Evolutionary conservation across 2,113 vertebrate genomes (phyloP).

Genomic region (Ancistrus triradiatus): DNA sequence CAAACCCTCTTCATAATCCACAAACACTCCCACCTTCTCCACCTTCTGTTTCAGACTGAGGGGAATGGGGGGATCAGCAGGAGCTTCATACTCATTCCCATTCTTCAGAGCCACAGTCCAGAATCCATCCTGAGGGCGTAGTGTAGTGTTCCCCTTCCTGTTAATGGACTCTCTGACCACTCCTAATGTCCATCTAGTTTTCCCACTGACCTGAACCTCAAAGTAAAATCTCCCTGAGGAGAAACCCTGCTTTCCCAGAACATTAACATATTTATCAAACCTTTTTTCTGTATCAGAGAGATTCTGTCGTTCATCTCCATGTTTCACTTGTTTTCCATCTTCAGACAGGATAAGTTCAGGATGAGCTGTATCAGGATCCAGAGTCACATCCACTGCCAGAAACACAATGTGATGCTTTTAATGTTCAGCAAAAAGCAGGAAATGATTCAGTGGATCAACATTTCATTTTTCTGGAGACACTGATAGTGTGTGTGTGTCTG

Average conservation of each 20-base stretch:
- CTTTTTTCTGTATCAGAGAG: background rate
- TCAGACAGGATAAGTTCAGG: conserved; percentile 13
- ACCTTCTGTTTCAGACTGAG: conserved; percentile 13
- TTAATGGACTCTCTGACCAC: conserved; percentile 6
- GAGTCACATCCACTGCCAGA: conserved; percentile 24
- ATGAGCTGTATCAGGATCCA: conserved; percentile 26
- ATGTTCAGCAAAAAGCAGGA: background rate
- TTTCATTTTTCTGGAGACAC: no score
- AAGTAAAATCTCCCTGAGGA: conserved; percentile 25
- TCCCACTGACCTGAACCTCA: conserved; percentile 12
- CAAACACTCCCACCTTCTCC: conserved; percentile 31
- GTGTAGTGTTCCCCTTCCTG: background rate
- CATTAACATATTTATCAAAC: conserved; percentile 8
- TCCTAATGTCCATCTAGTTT: conserved; percentile 20
- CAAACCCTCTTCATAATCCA: conserved; percentile 34
- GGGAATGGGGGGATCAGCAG: background rate
- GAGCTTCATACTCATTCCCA: conserved; percentile 3
- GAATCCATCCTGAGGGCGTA: conserved; percentile 10
- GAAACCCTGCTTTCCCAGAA: conserved; percentile 27
- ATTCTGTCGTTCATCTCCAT: conserved; percentile 8
- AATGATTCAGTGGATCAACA: background rate
- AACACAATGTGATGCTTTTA: background rate
- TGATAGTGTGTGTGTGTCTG: background rate
- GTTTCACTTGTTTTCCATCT: conserved; percentile 16
- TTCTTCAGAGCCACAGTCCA: conserved; percentile 6